A percentile compares a stretch with the other conserved stretches of the same genome.
These are phyloP conservation scores for Pluvialis apricaria DNA, from an alignment of 2,113 vertebrate genomes.

Conservation along the genomic window DNA sequence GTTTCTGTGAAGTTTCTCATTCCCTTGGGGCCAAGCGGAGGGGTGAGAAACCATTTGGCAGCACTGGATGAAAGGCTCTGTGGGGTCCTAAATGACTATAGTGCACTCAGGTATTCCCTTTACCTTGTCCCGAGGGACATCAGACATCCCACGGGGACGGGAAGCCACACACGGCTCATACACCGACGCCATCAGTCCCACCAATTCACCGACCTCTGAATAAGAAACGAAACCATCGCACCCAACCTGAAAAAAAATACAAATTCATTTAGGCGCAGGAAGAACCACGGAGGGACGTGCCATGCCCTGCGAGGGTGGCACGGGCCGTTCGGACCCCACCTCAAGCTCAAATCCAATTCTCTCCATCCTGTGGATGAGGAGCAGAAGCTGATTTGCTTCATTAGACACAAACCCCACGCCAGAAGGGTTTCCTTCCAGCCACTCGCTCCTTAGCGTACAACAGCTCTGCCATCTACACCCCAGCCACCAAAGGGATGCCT, in stretches of 20 bases:
- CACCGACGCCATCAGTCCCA: not conserved
- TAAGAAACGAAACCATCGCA: fast-evolving
- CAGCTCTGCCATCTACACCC: not conserved
- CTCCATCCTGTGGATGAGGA: not conserved
- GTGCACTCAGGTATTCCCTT: not conserved
- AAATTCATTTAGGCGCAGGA: not conserved
- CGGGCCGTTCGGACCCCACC: fast-evolving
- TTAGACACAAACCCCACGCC: not conserved
- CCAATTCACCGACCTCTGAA: not conserved
- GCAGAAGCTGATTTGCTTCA: not conserved
- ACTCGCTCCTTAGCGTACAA: fast-evolving
- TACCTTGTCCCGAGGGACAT: not conserved
- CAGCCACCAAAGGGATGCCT: not conserved
- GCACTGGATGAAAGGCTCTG: fast-evolving
- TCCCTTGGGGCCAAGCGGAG: fast-evolving
- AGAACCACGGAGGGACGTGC: not conserved
- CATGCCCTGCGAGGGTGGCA: fast-evolving
- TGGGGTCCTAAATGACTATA: not conserved
- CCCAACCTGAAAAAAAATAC: not conserved
- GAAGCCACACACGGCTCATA: not conserved
- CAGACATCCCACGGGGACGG: fast-evolving
- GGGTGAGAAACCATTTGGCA: no score
- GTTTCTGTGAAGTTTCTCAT: not conserved
- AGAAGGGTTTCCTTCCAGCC: not conserved
- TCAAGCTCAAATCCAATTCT: not conserved